Percentiles rank a stretch among this genome's conserved stretches.
phyloP scores from a whole-genome alignment of 2,797 vertebrate genomes.

The Smutsia gigantea region DNA sequence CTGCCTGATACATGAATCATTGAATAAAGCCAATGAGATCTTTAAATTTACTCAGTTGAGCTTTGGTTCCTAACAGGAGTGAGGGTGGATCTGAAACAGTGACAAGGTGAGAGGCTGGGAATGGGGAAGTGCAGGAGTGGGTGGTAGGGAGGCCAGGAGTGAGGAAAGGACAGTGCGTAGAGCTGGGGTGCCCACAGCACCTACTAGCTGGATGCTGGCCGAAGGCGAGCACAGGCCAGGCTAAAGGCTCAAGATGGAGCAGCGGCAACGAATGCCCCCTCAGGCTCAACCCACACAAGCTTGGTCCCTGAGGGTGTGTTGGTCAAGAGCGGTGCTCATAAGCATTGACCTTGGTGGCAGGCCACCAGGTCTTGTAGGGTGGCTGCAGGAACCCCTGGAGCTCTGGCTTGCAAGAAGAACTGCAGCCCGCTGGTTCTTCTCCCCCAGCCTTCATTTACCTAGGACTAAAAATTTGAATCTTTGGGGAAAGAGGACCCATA shows the following conservation, averaged over 20 bases:
- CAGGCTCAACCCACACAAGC: neutral
- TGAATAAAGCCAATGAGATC: too few species aligned
- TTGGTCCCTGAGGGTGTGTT: neutral
- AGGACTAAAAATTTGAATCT: neutral
- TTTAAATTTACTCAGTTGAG: too few species aligned
- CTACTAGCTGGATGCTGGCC: neutral
- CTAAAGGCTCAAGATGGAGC: neutral
- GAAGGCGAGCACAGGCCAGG: neutral
- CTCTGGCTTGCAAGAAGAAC: neutral
- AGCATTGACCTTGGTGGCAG: neutral
- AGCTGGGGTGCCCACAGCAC: accelerated
- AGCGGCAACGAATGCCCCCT: neutral
- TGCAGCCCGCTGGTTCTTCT: neutral
- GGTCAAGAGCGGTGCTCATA: neutral
- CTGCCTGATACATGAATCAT: too few species aligned
- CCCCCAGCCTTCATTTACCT: neutral
- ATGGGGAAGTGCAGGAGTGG: accelerated
- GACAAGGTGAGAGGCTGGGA: neutral
- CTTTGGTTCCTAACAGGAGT: too few species aligned
- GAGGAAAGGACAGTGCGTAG: neutral
- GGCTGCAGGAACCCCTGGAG: neutral
- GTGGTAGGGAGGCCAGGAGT: neutral
- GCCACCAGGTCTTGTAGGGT: accelerated
- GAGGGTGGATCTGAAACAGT: neutral
- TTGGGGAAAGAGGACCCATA: neutral